Evolutionary conservation across 1,140 invertebrate genomes (phyloP).

Genomic region (Prorops nasuta): DNA sequence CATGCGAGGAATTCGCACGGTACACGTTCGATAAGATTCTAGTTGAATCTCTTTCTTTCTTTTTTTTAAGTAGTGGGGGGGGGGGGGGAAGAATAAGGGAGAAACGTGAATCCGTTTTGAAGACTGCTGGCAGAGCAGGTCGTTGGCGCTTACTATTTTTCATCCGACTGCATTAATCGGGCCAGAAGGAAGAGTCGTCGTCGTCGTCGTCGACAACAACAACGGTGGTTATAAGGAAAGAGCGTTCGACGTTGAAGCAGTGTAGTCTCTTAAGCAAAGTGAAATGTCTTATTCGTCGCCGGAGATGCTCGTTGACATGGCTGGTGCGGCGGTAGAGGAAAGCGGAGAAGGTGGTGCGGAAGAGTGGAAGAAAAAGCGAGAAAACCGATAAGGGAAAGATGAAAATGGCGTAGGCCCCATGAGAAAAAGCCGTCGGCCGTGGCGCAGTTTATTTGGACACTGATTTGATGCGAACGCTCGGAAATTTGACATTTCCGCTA

Average conservation of each 20-base stretch:
- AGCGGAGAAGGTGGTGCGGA: constrained; percentile 12
- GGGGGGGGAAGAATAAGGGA: too few relatives aligned
- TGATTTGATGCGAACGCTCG: constrained; percentile 45
- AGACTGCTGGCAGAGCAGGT: too few relatives aligned
- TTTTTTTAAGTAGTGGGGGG: too few relatives aligned
- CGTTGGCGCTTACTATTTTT: too few relatives aligned
- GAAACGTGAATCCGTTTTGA: too few relatives aligned
- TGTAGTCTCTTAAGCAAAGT: constrained; percentile 21
- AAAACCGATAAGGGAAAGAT: constrained; percentile 16
- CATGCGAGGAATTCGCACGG: too few relatives aligned
- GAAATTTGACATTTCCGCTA: constrained; percentile 47
- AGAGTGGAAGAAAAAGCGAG: constrained; percentile 1
- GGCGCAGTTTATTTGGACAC: constrained; percentile 36
- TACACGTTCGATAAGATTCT: too few relatives aligned
- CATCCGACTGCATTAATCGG: too few relatives aligned
- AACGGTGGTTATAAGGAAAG: not conserved
- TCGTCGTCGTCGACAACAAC: too few relatives aligned
- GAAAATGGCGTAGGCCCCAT: constrained; percentile 10
- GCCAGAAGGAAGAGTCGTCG: too few relatives aligned
- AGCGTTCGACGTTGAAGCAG: too few relatives aligned
- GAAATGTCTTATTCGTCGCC: constrained; percentile 29
- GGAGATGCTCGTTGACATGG: constrained; percentile 22
- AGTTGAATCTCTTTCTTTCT: too few relatives aligned
- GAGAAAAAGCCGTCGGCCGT: constrained; percentile 29
- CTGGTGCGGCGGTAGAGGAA: not conserved